Evolutionary conservation across 2,797 vertebrate genomes (phyloP), one percentile per base, ranked within the genome.

Genomic region (Perodicticus potto): DNA sequence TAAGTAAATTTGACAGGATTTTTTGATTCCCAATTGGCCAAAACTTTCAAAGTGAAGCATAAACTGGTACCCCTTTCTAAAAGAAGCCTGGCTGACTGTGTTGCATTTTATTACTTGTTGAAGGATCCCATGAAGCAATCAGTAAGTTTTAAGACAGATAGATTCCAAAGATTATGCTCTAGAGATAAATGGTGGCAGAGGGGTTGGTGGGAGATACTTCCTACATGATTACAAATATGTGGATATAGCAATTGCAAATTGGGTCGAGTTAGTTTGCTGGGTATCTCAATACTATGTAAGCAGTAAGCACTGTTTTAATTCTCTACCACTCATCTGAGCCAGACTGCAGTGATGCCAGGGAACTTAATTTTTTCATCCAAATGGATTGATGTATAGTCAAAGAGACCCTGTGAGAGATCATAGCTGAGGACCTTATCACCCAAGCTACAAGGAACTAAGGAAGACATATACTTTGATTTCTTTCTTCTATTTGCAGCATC

Each of bases 1-100:
- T 98, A 96, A 98, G 97, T 97, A 89, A 97, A 97, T 97, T 97
- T 97, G 97, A 95, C 72, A 97, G 97, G 20, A n/a, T 90, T 94
- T 93, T 69, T 70, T 93, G 84, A 94, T 92, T 96, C 22, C 63
- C 80, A 80, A 2, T 20, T 67, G 85, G 81, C 91, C 83, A 0
- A 49, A 72, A 43, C 32, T 81, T 2, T 16, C 1, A 69, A 1
- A 27, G 40, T 49, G 45, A 55, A 0, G 63, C 57, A 76, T 25
- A 61, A 85, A 80, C 61, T 0, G 65, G 13, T 0, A 37, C 53
- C 40, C 3, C 87, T 67, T 95, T 81, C 20, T 43, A 78, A 63
- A 43, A 43, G 0, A 27, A 57, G 32, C 4, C 20, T 83, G 27
- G 70, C 2, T 32, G 49, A 53, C 37, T 89, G 4, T 32, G 16